Evolutionary conservation across 2,113 vertebrate species (phyloP), one percentile per base, ranked within the genome.

Genomic region (Pontoporia blainvillei): DNA sequence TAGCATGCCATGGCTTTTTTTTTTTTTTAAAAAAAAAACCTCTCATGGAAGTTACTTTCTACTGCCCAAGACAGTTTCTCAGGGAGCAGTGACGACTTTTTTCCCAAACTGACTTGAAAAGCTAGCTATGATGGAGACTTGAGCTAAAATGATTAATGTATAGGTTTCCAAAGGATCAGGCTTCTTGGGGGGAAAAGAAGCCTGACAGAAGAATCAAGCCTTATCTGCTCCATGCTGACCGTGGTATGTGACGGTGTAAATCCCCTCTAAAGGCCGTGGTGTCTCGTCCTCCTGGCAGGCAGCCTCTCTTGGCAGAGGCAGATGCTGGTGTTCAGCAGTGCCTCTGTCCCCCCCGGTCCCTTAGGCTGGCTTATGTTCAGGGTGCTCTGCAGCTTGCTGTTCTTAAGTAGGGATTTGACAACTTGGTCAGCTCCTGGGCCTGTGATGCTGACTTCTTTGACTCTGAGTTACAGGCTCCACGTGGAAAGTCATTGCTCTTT

Each of bases 271-370:
- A 87, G 49, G 8, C 36, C 27, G 0, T 5, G 44, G n/a, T 11
- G 15, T 61, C 76, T 31, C 49, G 2, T 27, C 8, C 73, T 11
- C 27, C 27, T 2, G 10, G 81, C 71, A 39, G 6, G 29, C 52
- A 29, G 71, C 62, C 49, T 87, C 34, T 75, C 44, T 17, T 41
- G 41, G 17, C 7, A 11, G 12, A 46, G 57, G n/a, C 62, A 23
- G 46, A 18, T 0, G 2, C 2, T 8, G 15, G 18, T 12, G 12
- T 0, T 61, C 25, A 41, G 36, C 36, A 8, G 1, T 1, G 5
- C 67, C 59, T 86, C n/a, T 67, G 39, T 46, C 62, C 71, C 13
- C 13, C 6, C 23, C 6, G 1, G 9, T 5, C 62, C 29, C 73
- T 79, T 23, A 15, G 17, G 29, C 23, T 62, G 75, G 49, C 49